Conservation (phyloP, 64 coral and sea anemone species). For the Montipora sp. region DNA sequence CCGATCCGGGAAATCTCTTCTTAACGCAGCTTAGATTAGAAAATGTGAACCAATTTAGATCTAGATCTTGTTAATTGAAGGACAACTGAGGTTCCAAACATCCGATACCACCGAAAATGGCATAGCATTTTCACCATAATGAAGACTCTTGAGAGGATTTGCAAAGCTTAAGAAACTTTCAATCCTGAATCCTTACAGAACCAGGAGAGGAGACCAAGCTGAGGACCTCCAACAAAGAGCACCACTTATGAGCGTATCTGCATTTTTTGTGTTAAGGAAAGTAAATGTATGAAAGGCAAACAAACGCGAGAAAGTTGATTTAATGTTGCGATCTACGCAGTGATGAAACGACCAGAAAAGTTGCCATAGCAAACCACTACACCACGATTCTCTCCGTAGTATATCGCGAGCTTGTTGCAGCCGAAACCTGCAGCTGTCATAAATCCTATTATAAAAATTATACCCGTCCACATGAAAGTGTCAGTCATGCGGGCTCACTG, state of each 20-base stretch:
- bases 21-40: not conserved
- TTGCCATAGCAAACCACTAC: conserved; percentile 49
- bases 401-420: conserved; percentile 68
- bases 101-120: too few species aligned
- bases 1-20: not conserved
- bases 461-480: not conserved
- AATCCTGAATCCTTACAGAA: too few species aligned
- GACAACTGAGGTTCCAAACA: too few species aligned
- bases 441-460: conserved; percentile 61
- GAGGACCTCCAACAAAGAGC: too few species aligned
- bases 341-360: conserved; percentile 48
- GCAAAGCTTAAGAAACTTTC: too few species aligned
- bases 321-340: conserved; percentile 40
- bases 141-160: too few species aligned
- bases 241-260: too few species aligned
- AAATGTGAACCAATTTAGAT: too few species aligned
- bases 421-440: conserved; percentile 58
- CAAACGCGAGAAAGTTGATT: conserved; percentile 10
- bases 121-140: too few species aligned
- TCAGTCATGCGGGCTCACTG: too few species aligned
- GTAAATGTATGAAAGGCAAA: conserved; percentile 49
- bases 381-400: conserved; percentile 56
- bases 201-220: too few species aligned
- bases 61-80: too few species aligned
- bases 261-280: conserved; percentile 16